A percentile compares a stretch with the other conserved stretches of the same genome.
Conservation (phyloP, 2,113 vertebrate species). For the Todiramphus chloris region DNA sequence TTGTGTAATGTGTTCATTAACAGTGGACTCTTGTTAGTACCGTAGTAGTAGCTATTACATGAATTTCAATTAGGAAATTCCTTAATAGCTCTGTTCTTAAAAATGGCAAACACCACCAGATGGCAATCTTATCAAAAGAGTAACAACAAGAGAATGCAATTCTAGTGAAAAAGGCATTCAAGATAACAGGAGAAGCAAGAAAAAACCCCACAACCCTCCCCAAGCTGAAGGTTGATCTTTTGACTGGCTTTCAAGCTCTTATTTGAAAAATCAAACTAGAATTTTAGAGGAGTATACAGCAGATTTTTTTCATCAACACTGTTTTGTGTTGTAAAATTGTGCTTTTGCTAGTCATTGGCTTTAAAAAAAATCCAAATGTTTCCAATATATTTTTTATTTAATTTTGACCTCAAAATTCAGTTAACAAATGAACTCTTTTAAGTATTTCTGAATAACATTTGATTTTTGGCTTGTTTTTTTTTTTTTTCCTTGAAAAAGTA, state of each 20-base stretch:
- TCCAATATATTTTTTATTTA: background rate
- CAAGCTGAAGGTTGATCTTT: background rate
- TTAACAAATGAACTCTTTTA: background rate
- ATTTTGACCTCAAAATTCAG: background rate
- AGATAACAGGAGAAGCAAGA: background rate
- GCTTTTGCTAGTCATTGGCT: background rate
- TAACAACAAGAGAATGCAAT: background rate
- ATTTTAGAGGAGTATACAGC: background rate
- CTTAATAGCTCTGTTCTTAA: background rate
- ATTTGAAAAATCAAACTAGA: background rate
- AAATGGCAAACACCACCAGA: conserved; percentile 59
- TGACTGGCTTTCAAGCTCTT: background rate
- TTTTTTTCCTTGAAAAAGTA: background rate
- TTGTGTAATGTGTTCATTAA: background rate
- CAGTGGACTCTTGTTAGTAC: background rate
- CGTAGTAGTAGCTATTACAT: background rate
- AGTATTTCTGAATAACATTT: background rate
- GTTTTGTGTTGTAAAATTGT: background rate
- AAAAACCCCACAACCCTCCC: background rate
- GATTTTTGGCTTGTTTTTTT: background rate
- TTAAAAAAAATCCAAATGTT: background rate
- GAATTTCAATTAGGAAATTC: background rate
- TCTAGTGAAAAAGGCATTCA: background rate
- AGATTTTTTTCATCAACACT: background rate
- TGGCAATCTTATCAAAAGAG: conserved; percentile 71